These are phyloP conservation scores for Echinometra lucunter DNA, from an alignment of 53 echinoderm and acorn worm genomes.

Conservation along the genomic window DNA sequence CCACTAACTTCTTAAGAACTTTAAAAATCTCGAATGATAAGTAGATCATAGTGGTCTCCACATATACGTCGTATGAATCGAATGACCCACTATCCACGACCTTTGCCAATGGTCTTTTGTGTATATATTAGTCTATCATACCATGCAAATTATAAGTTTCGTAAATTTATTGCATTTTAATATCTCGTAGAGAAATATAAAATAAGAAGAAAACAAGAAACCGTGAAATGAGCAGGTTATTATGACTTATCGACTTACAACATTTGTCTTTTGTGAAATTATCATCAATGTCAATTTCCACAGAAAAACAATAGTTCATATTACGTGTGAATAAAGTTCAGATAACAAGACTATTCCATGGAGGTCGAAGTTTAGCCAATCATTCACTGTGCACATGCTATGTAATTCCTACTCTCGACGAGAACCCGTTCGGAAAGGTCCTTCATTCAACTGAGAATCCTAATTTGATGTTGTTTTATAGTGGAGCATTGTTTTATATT, in stretches of 20 bases:
- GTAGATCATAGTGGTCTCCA: too few relatives aligned
- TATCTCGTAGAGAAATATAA: background rate
- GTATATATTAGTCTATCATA: background rate
- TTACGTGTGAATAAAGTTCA: background rate
- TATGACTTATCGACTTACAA: too few relatives aligned
- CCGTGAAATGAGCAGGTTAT: too few relatives aligned
- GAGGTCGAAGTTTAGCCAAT: conserved; percentile 24
- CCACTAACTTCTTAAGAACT: too few relatives aligned
- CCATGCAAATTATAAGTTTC: background rate
- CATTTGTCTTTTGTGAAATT: too few relatives aligned
- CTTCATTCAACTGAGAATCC: background rate
- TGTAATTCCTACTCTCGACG: too few relatives aligned
- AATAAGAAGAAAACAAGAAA: background rate
- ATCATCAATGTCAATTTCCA: background rate
- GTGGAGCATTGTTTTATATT: background rate
- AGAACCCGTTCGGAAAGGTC: background rate
- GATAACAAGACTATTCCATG: background rate
- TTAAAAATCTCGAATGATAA: too few relatives aligned
- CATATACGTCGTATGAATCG: too few relatives aligned
- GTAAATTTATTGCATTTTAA: background rate
- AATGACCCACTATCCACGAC: background rate
- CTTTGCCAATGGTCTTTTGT: background rate
- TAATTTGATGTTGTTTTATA: background rate
- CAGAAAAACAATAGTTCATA: background rate
- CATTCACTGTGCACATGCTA: conserved; percentile 33